Evolutionary conservation across 2,888 invertebrate genomes (phyloP).

Genomic region (Melieria picta): DNA sequence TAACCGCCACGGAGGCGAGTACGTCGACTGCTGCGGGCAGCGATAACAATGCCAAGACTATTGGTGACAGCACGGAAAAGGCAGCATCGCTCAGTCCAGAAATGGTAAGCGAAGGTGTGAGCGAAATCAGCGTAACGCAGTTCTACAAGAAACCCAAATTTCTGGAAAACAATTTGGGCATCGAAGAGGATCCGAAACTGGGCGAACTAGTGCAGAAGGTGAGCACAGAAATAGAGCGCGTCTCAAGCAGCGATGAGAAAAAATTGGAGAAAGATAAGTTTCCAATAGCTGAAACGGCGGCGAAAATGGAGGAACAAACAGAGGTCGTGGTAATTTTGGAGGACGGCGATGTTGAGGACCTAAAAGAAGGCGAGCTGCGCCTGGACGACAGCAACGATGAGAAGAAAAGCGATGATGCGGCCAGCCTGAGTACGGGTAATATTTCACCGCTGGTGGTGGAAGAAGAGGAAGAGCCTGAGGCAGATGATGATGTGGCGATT

Average conservation of each 20-base stretch:
- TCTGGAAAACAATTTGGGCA: slow-evolving; percentile 65
- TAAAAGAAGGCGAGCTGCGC: slow-evolving; percentile 53
- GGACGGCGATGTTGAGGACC: slow-evolving; percentile 44
- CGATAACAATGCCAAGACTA: slow-evolving; percentile 28
- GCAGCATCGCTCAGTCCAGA: slow-evolving; percentile 63
- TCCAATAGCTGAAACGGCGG: slow-evolving; percentile 1
- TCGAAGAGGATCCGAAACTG: slow-evolving; percentile 66
- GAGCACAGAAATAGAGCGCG: slow-evolving; percentile 41
- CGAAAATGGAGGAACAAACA: slow-evolving; percentile 5
- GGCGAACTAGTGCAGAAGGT: slow-evolving; percentile 65
- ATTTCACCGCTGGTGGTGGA: slow-evolving; percentile 47
- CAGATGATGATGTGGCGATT: slow-evolving; percentile 8
- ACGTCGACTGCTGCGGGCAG: slow-evolving; percentile 31
- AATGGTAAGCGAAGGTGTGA: slow-evolving; percentile 63
- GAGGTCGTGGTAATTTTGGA: slow-evolving; percentile 42
- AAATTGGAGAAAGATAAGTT: neutral
- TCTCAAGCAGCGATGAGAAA: neutral
- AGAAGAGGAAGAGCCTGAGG: slow-evolving; percentile 46
- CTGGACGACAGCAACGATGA: slow-evolving; percentile 54
- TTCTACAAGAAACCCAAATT: slow-evolving; percentile 66
- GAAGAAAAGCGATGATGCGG: slow-evolving; percentile 45
- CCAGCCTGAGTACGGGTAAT: slow-evolving; percentile 46
- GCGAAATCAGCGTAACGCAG: slow-evolving; percentile 65
- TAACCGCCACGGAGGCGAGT: slow-evolving; percentile 32
- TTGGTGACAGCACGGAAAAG: slow-evolving; percentile 47